Conservation (phyloP, 2,113 vertebrate species). For the Trichechus manatus region DNA sequence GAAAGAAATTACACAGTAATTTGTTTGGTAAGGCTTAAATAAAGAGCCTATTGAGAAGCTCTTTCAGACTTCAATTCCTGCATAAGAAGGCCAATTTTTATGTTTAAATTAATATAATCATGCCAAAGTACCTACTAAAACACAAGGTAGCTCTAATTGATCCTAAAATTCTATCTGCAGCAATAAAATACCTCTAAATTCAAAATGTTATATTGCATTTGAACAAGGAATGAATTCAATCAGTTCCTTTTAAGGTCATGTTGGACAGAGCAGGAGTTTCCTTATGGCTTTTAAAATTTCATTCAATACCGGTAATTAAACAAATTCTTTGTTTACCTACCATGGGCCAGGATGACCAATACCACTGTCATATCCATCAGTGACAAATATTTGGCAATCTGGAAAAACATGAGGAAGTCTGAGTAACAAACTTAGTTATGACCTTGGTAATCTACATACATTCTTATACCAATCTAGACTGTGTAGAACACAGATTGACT, state of each 20-base stretch:
- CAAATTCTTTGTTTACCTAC: neutral
- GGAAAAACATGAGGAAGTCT: neutral
- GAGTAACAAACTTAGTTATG: neutral
- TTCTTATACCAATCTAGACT: neutral
- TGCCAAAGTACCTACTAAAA: constrained; percentile 70
- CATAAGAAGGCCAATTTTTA: constrained; percentile 66
- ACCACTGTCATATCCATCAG: neutral
- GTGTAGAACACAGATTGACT: neutral
- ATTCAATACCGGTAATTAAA: neutral
- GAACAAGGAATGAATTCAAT: constrained; percentile 42
- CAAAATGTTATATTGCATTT: constrained; percentile 45
- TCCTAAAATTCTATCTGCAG: constrained; percentile 62
- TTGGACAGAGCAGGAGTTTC: neutral
- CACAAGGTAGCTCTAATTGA: constrained; percentile 71
- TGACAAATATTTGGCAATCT: neutral
- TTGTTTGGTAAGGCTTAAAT: constrained; percentile 88
- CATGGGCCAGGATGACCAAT: neutral
- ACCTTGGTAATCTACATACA: neutral
- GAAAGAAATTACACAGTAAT: constrained; percentile 90
- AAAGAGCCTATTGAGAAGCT: constrained; percentile 84
- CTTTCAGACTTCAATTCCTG: constrained; percentile 71
- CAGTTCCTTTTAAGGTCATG: neutral
- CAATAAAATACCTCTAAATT: constrained; percentile 68
- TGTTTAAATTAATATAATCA: constrained; percentile 79
- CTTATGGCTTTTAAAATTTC: constrained; percentile 9